A percentile compares a stretch with the other conserved stretches of the same genome.
Conservation (phyloP, 2,888 invertebrate species). For the Andrena marginata region DNA sequence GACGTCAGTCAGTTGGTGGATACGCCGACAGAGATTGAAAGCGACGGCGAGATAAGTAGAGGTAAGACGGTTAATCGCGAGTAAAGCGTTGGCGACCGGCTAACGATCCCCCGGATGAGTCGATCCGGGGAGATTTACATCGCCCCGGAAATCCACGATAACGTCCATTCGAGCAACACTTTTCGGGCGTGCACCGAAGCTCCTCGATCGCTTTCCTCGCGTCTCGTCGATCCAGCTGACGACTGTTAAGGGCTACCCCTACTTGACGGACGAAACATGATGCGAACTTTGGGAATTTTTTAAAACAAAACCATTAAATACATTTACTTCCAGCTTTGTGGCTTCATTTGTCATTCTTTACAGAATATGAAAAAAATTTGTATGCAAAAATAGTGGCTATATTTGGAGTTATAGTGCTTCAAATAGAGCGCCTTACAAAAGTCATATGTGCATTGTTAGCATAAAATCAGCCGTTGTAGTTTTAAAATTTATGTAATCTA, state of each 20-base stretch:
- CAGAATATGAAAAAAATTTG: no score
- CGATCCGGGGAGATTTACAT: constrained; percentile 32
- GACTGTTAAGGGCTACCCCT: constrained; percentile 15
- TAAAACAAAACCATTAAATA: no score
- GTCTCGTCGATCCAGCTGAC: no score
- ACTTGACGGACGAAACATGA: not conserved
- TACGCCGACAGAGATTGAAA: constrained; percentile 66
- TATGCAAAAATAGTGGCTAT: no score
- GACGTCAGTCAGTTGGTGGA: constrained; percentile 57
- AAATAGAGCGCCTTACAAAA: no score
- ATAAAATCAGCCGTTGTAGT: no score
- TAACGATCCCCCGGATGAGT: constrained; percentile 47
- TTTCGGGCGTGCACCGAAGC: constrained; percentile 16
- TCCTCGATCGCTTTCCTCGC: not conserved
- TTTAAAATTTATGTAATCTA: no score
- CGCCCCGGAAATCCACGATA: constrained; percentile 22
- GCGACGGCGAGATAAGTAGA: constrained; percentile 59
- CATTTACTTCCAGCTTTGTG: no score
- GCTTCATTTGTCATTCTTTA: no score
- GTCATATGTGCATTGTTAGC: no score
- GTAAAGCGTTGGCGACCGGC: constrained; percentile 44
- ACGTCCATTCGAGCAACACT: constrained; percentile 1
- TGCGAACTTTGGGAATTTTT: no score
- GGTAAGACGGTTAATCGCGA: constrained; percentile 60
- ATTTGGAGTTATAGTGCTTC: no score